phyloP scores from a whole-genome alignment of 30 jellyfish, hydroid and myxozoan genomes.

The Phacellophora camtschatica region DNA sequence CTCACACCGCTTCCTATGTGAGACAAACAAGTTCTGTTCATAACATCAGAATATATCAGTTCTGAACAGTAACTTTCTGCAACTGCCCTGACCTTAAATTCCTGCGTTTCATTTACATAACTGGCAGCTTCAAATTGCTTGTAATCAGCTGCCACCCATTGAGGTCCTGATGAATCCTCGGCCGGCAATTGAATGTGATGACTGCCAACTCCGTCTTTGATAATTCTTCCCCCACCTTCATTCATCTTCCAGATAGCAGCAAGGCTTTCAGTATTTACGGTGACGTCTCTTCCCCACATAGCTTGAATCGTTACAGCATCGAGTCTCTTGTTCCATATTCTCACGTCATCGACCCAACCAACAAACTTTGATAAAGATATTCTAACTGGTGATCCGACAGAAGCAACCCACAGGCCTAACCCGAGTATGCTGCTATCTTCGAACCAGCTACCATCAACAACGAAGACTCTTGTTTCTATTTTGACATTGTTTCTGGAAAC shows the following conservation, averaged over 20 bases:
- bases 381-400: neutral
- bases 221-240: slow-evolving; percentile 43
- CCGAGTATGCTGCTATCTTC: slow-evolving; percentile 39
- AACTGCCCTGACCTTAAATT: neutral
- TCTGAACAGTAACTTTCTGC: slow-evolving; percentile 33
- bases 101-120: neutral
- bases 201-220: slow-evolving; percentile 25
- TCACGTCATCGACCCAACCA: slow-evolving; percentile 63
- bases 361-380: slow-evolving; percentile 16
- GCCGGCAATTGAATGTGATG: slow-evolving; percentile 23
- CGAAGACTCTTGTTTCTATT: slow-evolving; percentile 6
- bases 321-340: slow-evolving; percentile 47
- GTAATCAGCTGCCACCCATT: slow-evolving; percentile 60
- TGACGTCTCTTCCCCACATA: slow-evolving; percentile 43
- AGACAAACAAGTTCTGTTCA: slow-evolving; percentile 28
- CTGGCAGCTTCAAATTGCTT: neutral
- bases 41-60: slow-evolving; percentile 19
- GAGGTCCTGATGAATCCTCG: slow-evolving; percentile 1
- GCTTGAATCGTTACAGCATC: slow-evolving; percentile 66
- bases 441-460: slow-evolving; percentile 30
- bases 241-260: slow-evolving; percentile 61
- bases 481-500: neutral
- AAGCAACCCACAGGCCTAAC: slow-evolving; percentile 52
- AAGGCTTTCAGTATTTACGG: neutral
- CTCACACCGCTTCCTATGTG: slow-evolving; percentile 1